Percentiles rank a stretch among this genome's conserved stretches.
phyloP scores from a whole-genome alignment of 2,113 vertebrate species.

The Irena cyanogastra region DNA sequence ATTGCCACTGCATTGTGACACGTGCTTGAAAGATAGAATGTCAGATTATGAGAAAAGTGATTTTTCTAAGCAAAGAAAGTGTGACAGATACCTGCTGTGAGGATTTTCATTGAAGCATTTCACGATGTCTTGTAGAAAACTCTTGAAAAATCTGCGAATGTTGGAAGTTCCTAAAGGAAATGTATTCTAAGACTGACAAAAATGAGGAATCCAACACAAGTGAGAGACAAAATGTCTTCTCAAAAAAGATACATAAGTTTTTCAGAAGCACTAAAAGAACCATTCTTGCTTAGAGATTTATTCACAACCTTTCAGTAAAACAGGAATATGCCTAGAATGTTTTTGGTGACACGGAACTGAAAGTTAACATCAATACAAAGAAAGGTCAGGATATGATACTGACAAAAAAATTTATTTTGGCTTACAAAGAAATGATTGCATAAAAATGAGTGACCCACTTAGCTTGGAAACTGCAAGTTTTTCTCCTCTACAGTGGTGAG shows the following conservation, averaged over 20 bases:
- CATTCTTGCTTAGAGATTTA: neutral
- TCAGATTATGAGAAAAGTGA: neutral
- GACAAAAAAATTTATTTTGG: neutral
- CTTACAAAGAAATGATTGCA: neutral
- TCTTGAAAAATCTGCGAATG: neutral
- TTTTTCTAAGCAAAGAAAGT: neutral
- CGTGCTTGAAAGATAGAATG: neutral
- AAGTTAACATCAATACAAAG: neutral
- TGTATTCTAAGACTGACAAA: neutral
- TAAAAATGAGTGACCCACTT: neutral
- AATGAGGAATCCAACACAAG: neutral
- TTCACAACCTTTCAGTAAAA: neutral
- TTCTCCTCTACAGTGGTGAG: neutral
- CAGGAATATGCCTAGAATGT: neutral
- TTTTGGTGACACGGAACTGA: neutral
- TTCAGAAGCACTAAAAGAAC: neutral
- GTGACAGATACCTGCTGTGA: neutral
- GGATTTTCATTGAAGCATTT: neutral
- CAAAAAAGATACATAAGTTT: neutral
- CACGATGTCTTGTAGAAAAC: neutral
- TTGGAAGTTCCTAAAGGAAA: neutral
- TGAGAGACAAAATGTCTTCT: neutral
- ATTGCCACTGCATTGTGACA: neutral
- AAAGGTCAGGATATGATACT: neutral
- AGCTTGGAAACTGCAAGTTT: neutral